phyloP scores from a whole-genome alignment of 2,888 invertebrate species.

The Scaptomyza tumidula region DNA sequence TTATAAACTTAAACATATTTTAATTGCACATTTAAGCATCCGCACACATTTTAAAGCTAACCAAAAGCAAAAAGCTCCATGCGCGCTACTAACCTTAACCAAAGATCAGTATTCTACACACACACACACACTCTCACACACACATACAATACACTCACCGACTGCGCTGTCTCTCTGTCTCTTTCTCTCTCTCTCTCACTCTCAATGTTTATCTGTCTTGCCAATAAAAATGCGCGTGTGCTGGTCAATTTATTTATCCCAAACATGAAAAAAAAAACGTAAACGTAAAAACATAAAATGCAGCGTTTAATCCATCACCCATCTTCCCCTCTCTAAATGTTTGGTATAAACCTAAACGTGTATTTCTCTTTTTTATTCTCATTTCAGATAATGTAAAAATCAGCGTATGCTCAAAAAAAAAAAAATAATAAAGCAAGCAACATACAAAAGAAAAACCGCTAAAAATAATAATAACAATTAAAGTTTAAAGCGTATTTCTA shows the following conservation, averaged over 20 bases:
- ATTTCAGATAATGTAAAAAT: slow-evolving; percentile 83
- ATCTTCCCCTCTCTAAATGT: slow-evolving; percentile 23
- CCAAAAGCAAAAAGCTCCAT: slow-evolving; percentile 33
- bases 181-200: slow-evolving; percentile 35
- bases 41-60: slow-evolving; percentile 39
- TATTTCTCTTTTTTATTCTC: slow-evolving; percentile 82
- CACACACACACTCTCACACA: slow-evolving; percentile 2
- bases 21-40: slow-evolving; percentile 40
- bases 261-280: slow-evolving; percentile 1
- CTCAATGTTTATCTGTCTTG: slow-evolving; percentile 23
- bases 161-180: slow-evolving; percentile 28
- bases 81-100: slow-evolving; percentile 72
- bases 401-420: slow-evolving; percentile 77
- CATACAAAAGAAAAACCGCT: slow-evolving; percentile 32
- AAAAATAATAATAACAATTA: slow-evolving; percentile 31
- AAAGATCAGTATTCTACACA: slow-evolving; percentile 15
- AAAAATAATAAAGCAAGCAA: slow-evolving; percentile 43
- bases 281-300: slow-evolving; percentile 6
- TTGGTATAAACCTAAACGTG: slow-evolving; percentile 78
- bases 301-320: slow-evolving; percentile 15
- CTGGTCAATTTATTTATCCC: slow-evolving; percentile 18
- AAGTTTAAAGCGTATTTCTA: slow-evolving; percentile 43
- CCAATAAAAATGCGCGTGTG: slow-evolving; percentile 3
- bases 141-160: slow-evolving; percentile 3
- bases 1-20: slow-evolving; percentile 2